Base-by-base conservation (phyloP, 2,888 invertebrate genomes). In the Ectemnius lituratus region DNA sequence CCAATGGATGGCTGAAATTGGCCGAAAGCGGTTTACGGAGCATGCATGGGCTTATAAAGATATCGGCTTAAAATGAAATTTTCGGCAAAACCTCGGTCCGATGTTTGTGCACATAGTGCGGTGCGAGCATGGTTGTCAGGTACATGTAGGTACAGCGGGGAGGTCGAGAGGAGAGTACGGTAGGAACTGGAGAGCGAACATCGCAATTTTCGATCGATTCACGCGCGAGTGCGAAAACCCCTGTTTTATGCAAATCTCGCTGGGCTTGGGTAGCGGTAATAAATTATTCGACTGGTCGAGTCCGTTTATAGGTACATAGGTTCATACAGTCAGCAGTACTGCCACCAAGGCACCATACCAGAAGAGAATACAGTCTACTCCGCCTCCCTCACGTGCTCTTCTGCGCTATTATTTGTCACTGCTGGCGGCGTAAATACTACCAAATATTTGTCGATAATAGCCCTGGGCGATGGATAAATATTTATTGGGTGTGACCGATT, bases 181-280 rank as follows among this genome's bases (percentile, higher is more conserved):
- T 6, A 49, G 2, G 2, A 23, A 3, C 3, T 23, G 14, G n/a
- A 73, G 75, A 78, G 75, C 83, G 81, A 78, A 81, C 76, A 78
- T 80, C 80, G 76, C 75, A 83, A 84, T 84, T 86, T 80, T 80
- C 83, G 80, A 76, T 78, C 85, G 80, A 82, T 75, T 76, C 70
- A 77, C 79, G 80, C 79, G 78, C 37, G 37, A 11, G 37, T 16
- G 52, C 74, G 84, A 84, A 83, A 83, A 83, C 80, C 82, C 83
- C 84, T 81, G 86, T 82, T 84, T 83, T 84, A 86, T 86, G 87
- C 82, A 85, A 87, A 87, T 87, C 79, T 76, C 78, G 58, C 79
- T 67, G 71, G 49, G 37, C 37, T 11, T 62, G 74, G 73, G 66
- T 75, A 73, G 72, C 79, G 76, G 82, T 83, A 84, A 87, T 86